Conservation (phyloP, 2,888 invertebrate genomes). For the Crioceris asparagi region DNA sequence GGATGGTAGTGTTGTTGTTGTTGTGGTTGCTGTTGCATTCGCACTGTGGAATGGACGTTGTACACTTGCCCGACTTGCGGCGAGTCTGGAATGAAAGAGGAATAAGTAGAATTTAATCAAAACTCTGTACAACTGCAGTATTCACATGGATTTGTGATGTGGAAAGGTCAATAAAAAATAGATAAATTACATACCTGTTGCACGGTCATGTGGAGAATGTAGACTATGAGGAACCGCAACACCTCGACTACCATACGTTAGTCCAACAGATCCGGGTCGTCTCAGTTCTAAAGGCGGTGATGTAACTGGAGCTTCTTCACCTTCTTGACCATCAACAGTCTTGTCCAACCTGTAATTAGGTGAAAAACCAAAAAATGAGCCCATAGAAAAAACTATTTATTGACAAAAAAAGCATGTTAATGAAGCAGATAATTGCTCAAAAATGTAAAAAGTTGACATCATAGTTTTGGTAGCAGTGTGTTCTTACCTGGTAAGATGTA, state of each 20-base stretch:
- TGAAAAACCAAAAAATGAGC: too few species aligned
- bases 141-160: too few species aligned
- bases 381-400: too few species aligned
- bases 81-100: constrained; percentile 40
- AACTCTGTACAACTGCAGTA: neutral
- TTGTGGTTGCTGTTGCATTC: constrained; percentile 45
- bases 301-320: constrained; percentile 38
- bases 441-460: too few species aligned
- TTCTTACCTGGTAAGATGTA: constrained; percentile 34
- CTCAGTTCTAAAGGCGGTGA: constrained; percentile 62
- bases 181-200: constrained; percentile 40
- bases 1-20: constrained; percentile 35
- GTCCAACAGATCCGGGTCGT: constrained; percentile 44
- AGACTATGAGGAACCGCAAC: constrained; percentile 55
- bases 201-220: constrained; percentile 59
- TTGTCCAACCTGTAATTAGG: constrained; percentile 24
- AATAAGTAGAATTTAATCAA: neutral
- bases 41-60: constrained; percentile 46
- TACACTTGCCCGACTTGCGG: constrained; percentile 49
- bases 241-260: constrained; percentile 39
- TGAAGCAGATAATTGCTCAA: too few species aligned
- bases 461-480: too few species aligned
- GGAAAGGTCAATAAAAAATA: neutral
- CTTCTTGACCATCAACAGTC: constrained; percentile 35
- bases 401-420: too few species aligned